Evolutionary conservation across 2,888 invertebrate genomes (phyloP).

Genomic region (Papilio demoleus): DNA sequence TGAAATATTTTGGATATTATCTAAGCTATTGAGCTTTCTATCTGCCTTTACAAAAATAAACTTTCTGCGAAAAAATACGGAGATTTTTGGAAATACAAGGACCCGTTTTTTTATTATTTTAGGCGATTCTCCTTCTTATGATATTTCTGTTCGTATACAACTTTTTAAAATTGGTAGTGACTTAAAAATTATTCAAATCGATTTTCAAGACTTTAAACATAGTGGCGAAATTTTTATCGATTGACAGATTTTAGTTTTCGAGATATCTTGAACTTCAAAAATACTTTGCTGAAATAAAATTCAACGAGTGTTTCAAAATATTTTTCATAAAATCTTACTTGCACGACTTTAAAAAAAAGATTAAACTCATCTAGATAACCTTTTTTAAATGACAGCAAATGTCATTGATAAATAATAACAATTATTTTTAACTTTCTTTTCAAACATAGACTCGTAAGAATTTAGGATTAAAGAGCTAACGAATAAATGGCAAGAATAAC

Average conservation of each 20-base stretch:
- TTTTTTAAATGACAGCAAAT: too few relatives aligned
- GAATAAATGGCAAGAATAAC: slow-evolving; percentile 60
- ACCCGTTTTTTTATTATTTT: too few relatives aligned
- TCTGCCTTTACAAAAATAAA: too few relatives aligned
- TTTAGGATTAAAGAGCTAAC: neutral
- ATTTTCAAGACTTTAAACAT: slow-evolving; percentile 6
- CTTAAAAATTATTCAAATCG: neutral
- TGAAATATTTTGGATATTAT: too few relatives aligned
- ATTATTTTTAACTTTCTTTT: neutral
- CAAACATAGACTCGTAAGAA: neutral
- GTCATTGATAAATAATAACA: slow-evolving; percentile 3
- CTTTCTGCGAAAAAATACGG: too few relatives aligned
- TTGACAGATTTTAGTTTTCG: too few relatives aligned
- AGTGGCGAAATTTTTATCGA: neutral
- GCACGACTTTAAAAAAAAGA: too few relatives aligned
- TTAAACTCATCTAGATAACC: too few relatives aligned
- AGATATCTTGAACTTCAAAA: neutral
- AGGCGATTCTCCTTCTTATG: too few relatives aligned
- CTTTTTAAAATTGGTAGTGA: neutral
- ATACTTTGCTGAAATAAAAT: neutral
- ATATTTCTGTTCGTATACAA: neutral
- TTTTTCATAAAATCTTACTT: too few relatives aligned
- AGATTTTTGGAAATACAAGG: too few relatives aligned
- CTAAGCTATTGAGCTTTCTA: too few relatives aligned
- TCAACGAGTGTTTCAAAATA: neutral